Conservation (phyloP, 2,888 invertebrate species). For the Eupithecia vulgata region DNA sequence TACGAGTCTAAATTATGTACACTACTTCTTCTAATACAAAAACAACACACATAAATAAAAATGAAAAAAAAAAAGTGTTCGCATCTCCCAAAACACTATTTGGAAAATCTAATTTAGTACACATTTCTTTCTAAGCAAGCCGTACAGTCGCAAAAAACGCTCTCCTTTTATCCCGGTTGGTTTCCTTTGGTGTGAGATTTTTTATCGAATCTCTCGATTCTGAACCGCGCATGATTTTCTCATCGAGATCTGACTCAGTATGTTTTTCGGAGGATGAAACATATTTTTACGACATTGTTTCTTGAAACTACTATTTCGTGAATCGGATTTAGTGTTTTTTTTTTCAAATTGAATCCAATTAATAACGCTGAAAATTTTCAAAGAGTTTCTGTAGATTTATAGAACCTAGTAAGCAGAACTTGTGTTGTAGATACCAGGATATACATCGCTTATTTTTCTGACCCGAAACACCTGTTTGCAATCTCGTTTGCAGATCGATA, state of each 20-base stretch:
- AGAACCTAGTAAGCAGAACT: not conserved
- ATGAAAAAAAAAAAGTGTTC: not conserved
- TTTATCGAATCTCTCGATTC: slow-evolving; percentile 42
- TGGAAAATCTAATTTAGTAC: slow-evolving; percentile 41
- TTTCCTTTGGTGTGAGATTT: slow-evolving; percentile 40
- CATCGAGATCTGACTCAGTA: slow-evolving; percentile 28
- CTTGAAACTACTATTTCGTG: not conserved
- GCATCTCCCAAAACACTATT: slow-evolving; percentile 28
- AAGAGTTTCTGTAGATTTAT: not conserved
- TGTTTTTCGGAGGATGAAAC: slow-evolving; percentile 13
- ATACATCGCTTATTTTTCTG: not conserved
- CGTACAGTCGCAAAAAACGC: slow-evolving; percentile 38
- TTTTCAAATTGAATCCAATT: not conserved
- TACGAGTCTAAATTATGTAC: too few relatives aligned
- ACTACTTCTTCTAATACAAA: too few relatives aligned
- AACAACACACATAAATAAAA: not conserved
- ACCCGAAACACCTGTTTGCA: not conserved
- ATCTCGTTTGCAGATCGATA: not conserved
- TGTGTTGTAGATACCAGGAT: not conserved
- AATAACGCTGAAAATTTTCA: not conserved
- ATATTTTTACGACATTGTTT: not conserved
- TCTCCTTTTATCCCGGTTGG: slow-evolving; percentile 40
- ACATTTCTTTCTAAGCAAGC: slow-evolving; percentile 29
- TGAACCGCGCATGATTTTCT: slow-evolving; percentile 35
- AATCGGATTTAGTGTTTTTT: not conserved